Conservation (phyloP, 2,113 vertebrate species). For the Clarias macrocephalus region DNA sequence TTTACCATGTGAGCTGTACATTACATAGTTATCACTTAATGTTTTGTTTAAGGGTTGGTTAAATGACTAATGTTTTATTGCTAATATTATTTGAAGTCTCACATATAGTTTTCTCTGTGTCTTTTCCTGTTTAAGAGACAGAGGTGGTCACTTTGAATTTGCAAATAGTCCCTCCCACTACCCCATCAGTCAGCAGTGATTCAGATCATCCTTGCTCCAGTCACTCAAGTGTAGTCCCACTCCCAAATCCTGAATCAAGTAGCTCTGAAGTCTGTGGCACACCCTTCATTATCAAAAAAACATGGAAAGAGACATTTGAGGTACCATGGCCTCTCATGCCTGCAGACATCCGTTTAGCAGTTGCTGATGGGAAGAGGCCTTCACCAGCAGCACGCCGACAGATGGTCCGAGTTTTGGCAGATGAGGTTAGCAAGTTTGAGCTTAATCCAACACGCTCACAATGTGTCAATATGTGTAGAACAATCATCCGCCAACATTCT, state of each 20-base stretch:
- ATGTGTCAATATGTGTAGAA: slow-evolving; percentile 8
- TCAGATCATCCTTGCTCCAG: neutral
- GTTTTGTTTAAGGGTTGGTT: no score
- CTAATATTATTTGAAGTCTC: neutral
- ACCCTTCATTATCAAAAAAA: neutral
- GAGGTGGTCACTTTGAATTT: neutral
- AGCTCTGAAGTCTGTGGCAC: neutral
- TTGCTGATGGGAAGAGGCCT: no score
- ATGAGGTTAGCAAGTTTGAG: slow-evolving; percentile 17
- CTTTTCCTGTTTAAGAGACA: neutral
- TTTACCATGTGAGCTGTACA: neutral
- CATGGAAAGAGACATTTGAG: slow-evolving; percentile 43
- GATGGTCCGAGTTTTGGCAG: neutral
- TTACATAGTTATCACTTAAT: neutral
- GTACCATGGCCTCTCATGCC: no score
- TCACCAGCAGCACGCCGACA: no score
- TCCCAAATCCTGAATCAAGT: neutral
- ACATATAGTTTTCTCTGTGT: neutral
- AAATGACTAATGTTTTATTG: neutral
- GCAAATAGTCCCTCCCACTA: neutral
- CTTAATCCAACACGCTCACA: neutral
- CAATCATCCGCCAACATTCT: slow-evolving; percentile 31
- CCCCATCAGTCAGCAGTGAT: neutral
- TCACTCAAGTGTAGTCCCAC: neutral
- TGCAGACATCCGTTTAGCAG: no score